A percentile compares a stretch with the other conserved stretches of the same genome.
phyloP scores from a whole-genome alignment of 2,113 vertebrate genomes.

The Eudyptes chrysolophus region DNA sequence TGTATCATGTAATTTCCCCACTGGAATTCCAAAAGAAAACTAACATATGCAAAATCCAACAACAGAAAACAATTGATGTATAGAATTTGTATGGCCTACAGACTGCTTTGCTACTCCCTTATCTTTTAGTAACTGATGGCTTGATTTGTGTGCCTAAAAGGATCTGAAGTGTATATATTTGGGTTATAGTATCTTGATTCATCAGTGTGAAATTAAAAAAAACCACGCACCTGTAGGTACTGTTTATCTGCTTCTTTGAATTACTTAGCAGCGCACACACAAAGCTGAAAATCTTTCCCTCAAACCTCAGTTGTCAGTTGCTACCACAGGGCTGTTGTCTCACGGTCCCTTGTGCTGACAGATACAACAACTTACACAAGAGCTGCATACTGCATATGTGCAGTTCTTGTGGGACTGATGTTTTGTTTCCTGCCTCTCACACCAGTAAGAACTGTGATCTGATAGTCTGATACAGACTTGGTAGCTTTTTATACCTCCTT shows the following conservation, averaged over 20 bases:
- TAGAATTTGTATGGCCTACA: neutral
- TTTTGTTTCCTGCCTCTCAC: neutral
- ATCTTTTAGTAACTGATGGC: neutral
- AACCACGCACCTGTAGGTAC: neutral
- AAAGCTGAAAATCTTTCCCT: neutral
- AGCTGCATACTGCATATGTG: neutral
- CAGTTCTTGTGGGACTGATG: neutral
- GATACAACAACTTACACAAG: neutral
- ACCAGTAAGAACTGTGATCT: neutral
- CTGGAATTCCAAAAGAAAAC: neutral
- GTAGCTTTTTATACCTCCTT: neutral
- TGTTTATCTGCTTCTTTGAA: neutral
- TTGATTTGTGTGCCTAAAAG: neutral
- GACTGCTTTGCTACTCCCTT: neutral
- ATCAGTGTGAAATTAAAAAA: neutral
- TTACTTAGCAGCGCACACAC: neutral
- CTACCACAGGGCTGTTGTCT: neutral
- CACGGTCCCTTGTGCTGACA: rapidly evolving
- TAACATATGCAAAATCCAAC: neutral
- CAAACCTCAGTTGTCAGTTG: neutral
- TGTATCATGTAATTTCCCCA: neutral
- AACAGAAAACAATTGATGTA: neutral
- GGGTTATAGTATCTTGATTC: neutral
- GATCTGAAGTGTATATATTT: neutral
- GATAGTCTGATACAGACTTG: neutral